These are phyloP conservation scores for Dromiciops gliroides DNA, from an alignment of 2,113 vertebrate genomes.

Conservation along the genomic window DNA sequence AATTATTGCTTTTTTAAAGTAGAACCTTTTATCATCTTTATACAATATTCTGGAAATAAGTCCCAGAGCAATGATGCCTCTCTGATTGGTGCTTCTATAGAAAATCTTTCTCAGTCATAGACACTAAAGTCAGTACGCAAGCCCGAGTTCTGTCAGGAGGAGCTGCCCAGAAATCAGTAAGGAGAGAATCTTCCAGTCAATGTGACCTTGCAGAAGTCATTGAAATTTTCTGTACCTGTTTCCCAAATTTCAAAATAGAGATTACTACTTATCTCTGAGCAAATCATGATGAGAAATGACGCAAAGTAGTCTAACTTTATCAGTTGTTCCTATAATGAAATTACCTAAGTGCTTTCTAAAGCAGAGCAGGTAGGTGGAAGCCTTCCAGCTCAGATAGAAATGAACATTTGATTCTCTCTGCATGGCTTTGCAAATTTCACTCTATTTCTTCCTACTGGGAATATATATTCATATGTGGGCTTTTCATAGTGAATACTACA, in stretches of 20 bases:
- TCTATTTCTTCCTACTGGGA: background rate
- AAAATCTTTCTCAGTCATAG: background rate
- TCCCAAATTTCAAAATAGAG: conserved; percentile 22
- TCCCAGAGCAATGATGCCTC: background rate
- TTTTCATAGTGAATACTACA: conserved; percentile 22
- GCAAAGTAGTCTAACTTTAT: background rate
- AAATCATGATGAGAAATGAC: conserved; percentile 33
- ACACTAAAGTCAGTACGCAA: background rate
- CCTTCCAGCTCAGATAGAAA: background rate
- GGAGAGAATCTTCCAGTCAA: background rate
- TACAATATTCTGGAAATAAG: background rate
- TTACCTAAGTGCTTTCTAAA: conserved; percentile 22
- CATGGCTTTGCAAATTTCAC: background rate
- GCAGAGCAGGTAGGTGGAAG: background rate
- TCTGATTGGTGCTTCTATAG: background rate
- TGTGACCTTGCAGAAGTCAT: background rate
- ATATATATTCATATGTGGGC: background rate
- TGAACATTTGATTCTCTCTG: background rate
- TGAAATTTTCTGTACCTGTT: conserved; percentile 3
- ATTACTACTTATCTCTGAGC: conserved; percentile 26
- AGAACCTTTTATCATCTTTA: background rate
- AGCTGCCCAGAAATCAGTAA: background rate
- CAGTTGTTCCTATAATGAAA: conserved; percentile 13
- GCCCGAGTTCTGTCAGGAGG: background rate
- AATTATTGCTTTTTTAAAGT: background rate